Percentiles rank a stretch among this genome's conserved stretches.
phyloP scores from a whole-genome alignment of 1,140 invertebrate species.

The Matsumurasca onukii region DNA sequence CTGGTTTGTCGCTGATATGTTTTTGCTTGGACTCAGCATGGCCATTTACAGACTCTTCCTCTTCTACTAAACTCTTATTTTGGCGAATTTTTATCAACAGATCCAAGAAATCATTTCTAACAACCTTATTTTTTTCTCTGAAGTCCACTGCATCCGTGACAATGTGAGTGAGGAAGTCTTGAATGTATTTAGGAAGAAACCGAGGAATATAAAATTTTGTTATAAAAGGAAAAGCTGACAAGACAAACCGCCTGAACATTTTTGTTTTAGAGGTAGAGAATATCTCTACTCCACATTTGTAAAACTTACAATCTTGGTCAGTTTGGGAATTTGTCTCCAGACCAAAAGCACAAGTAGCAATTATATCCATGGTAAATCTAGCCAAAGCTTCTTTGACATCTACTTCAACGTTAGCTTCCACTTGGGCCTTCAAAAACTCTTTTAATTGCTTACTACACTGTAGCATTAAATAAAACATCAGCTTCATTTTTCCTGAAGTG shows the following conservation, averaged over 20 bases:
- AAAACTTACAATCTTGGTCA: slow-evolving; percentile 54
- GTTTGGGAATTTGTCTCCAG: slow-evolving; percentile 54
- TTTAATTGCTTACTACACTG: slow-evolving; percentile 40
- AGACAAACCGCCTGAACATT: background rate
- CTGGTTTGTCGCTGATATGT: no score
- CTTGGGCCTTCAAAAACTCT: slow-evolving; percentile 39
- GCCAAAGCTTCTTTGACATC: slow-evolving; percentile 53
- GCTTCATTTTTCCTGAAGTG: slow-evolving; percentile 61
- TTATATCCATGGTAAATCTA: slow-evolving; percentile 56
- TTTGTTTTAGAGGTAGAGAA: slow-evolving; percentile 33
- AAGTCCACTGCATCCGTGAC: slow-evolving; percentile 48
- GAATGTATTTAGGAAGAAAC: slow-evolving; percentile 33
- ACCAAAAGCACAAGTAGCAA: slow-evolving; percentile 59
- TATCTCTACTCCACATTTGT: slow-evolving; percentile 40
- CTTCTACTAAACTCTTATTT: slow-evolving; percentile 11
- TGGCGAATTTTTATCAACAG: slow-evolving; percentile 41
- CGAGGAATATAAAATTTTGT: background rate
- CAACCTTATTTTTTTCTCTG: slow-evolving; percentile 49
- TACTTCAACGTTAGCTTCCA: slow-evolving; percentile 46
- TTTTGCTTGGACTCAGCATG: no score
- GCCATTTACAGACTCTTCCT: background rate
- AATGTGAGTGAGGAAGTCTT: slow-evolving; percentile 41
- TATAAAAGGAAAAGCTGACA: slow-evolving; percentile 24
- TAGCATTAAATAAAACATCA: slow-evolving; percentile 29
- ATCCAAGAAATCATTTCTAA: slow-evolving; percentile 50